These are phyloP conservation scores for Sprattus sprattus DNA, from an alignment of 2,113 vertebrate species.

Conservation along the genomic window DNA sequence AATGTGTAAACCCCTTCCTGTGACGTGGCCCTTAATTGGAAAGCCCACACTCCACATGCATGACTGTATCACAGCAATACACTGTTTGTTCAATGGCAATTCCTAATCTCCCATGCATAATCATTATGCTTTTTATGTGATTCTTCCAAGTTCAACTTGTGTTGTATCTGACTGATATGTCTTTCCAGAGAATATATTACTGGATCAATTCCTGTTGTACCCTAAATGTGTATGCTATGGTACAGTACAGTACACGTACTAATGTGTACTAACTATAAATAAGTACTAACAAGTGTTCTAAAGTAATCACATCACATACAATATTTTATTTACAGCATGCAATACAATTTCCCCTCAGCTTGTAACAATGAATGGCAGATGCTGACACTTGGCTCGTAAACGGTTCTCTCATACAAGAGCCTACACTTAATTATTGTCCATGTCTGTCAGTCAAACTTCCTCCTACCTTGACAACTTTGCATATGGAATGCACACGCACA, in stretches of 20 bases:
- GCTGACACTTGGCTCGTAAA: background rate
- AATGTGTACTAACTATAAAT: too few relatives aligned
- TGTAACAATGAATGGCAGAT: background rate
- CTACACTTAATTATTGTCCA: background rate
- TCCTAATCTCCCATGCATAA: background rate
- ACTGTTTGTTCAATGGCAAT: too few relatives aligned
- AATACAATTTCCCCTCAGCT: background rate
- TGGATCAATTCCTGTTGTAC: too few relatives aligned
- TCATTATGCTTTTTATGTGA: background rate
- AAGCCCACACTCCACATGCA: background rate
- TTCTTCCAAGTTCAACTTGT: background rate
- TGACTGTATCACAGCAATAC: background rate
- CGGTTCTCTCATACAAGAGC: background rate
- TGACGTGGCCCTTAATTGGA: background rate
- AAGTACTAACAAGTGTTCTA: too few relatives aligned
- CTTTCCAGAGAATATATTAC: too few relatives aligned
- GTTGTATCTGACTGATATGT: too few relatives aligned
- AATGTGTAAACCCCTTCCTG: background rate
- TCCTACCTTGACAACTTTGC: background rate
- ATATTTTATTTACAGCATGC: too few relatives aligned
- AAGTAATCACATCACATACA: too few relatives aligned
- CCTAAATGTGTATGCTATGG: background rate
- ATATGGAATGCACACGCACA: background rate
- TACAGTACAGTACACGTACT: too few relatives aligned
- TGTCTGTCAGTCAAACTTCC: background rate